Evolutionary conservation across 1,140 invertebrate genomes (phyloP).

Genomic region (Tachypleus tridentatus): DNA sequence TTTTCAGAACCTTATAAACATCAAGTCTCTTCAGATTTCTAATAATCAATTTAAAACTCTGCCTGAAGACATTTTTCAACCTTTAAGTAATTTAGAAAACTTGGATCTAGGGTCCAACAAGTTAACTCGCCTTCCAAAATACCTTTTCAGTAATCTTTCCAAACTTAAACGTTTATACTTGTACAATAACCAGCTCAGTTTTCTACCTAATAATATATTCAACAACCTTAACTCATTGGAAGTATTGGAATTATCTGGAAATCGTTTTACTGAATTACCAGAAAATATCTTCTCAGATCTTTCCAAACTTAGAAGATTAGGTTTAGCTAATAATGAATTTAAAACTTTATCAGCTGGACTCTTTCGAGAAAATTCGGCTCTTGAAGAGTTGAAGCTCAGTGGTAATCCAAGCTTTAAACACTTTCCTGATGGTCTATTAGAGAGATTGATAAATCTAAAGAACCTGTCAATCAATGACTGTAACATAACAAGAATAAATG

Average conservation of each 20-base stretch:
- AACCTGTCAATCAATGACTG: conserved; percentile 19
- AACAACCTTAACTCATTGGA: conserved; percentile 14
- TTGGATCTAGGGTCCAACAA: conserved; percentile 14
- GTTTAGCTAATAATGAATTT: conserved; percentile 19
- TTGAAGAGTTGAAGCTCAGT: conserved; percentile 22
- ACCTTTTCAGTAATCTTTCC: conserved; percentile 16
- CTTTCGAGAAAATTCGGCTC: conserved; percentile 15
- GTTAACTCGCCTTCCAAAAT: conserved; percentile 8
- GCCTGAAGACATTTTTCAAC: conserved; percentile 10
- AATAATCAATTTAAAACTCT: conserved; percentile 11
- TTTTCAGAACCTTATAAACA: conserved; percentile 8
- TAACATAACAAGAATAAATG: conserved; percentile 13
- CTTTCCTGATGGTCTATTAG: conserved; percentile 20
- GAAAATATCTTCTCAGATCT: conserved; percentile 19
- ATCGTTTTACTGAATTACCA: conserved; percentile 19
- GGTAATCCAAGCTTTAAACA: conserved; percentile 17
- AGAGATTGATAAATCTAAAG: conserved; percentile 12
- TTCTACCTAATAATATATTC: conserved; percentile 17
- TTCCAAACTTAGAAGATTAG: conserved; percentile 14
- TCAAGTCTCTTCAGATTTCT: conserved; percentile 8
- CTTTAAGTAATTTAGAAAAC: conserved; percentile 6
- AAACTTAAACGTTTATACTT: conserved; percentile 24
- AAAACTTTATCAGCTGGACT: conserved; percentile 17
- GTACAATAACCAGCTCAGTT: conserved; percentile 20
- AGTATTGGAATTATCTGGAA: conserved; percentile 14